Base-by-base conservation (phyloP, 2,113 vertebrate genomes). In the Halichoeres trimaculatus region DNA sequence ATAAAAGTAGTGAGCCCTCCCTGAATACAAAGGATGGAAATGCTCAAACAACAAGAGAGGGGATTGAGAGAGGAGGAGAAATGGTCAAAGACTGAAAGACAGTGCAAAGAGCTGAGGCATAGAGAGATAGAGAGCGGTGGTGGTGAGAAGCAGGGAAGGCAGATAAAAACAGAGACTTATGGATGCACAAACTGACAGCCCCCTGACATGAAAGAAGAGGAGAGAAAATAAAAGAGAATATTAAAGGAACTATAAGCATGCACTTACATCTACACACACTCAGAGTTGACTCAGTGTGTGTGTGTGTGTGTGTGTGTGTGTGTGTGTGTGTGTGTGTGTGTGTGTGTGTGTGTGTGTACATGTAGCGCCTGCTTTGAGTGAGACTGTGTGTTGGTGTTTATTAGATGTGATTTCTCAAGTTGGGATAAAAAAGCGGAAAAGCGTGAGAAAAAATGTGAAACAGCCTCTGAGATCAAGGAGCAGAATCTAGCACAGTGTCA, bases 141-240 rank as follows among this genome's bases (percentile, higher is more conserved):
- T 56, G 59, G 72, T 38, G 62, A 74, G 79, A 57, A 79, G 70
- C 67, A 69, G 41, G n/a, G 43, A 76, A 84, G 75, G 53, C 74
- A 79, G 78, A 84, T 74, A 69, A 79, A 85, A 89, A 91, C 68
- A 75, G 71, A 83, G 70, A 85, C 87, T 88, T 85, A 71, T 62
- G 88, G 81, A 89, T 84, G 81, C 84, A 86, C 55, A 88, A 92
- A 85, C 85, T 88, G 90, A 90, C 86, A 89, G 85, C 53, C 67
- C 70, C 82, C 71, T 86, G 81, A 89, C 85, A 91, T 90, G 83
- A 90, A 92, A 91, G 90, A 83, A 88, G 84, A 81, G 41, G 55
- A 65, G 73, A 84, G 66, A 61, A 58, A 88, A 91, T 88, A 87
- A 89, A 91, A 90, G 90, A 69, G 87, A 90, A 92, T 91, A 83